These are phyloP conservation scores for Mormyrus iriodes DNA, from an alignment of 2,113 vertebrate genomes.

Conservation along the genomic window DNA sequence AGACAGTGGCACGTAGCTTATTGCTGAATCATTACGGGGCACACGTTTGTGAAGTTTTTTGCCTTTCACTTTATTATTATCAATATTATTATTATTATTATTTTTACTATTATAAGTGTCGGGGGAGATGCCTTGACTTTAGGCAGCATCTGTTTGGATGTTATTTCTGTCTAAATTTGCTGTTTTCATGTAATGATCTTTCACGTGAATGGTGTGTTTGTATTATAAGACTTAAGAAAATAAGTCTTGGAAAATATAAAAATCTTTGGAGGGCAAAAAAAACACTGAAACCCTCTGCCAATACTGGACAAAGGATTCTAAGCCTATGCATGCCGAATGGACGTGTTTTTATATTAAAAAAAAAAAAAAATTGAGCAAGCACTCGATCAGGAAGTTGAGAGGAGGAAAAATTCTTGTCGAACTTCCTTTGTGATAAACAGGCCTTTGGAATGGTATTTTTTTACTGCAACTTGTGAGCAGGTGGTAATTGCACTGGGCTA, in stretches of 20 bases:
- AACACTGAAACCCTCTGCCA: background rate
- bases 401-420: slow-evolving; percentile 24
- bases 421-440: slow-evolving; percentile 2
- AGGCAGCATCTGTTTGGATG: slow-evolving; percentile 16
- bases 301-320: slow-evolving; percentile 37
- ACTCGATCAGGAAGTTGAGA: slow-evolving; percentile 34
- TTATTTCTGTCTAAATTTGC: slow-evolving; percentile 18
- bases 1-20: background rate
- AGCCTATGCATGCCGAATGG: slow-evolving; percentile 69
- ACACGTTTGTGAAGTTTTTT: slow-evolving; percentile 5
- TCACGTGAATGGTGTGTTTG: slow-evolving; percentile 15
- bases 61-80: background rate
- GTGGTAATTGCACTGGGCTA: background rate
- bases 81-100: background rate
- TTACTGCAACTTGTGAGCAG: slow-evolving; percentile 4
- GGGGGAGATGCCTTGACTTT: slow-evolving; percentile 13
- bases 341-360: slow-evolving; percentile 49
- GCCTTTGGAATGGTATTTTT: slow-evolving; percentile 15
- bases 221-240: slow-evolving; percentile 13
- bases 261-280: background rate
- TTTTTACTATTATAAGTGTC: background rate
- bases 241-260: background rate
- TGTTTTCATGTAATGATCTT: slow-evolving; percentile 5
- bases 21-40: background rate
- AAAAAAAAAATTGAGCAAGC: slow-evolving; percentile 35